Evolutionary conservation across 2,113 vertebrate species (phyloP), one percentile per base, ranked within the genome.

Genomic region (Antennarius striatus): DNA sequence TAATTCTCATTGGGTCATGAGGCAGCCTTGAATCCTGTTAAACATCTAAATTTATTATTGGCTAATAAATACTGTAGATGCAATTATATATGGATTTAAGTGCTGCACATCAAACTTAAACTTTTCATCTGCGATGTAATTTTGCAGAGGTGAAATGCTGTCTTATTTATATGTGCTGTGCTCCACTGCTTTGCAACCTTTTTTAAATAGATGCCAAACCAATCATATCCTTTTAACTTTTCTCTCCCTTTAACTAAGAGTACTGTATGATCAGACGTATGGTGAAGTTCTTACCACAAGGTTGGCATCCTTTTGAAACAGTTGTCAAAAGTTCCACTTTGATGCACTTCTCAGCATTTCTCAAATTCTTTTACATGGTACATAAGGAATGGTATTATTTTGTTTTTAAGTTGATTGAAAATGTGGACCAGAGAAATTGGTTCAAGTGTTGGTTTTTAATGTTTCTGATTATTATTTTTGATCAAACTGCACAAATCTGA

Each of bases 401-500:
- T 77, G 71, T 86, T 88, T 77, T 89, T 80, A 86, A 81, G 73
- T 58, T 68, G 71, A 83, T 77, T 81, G 57, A 76, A 79, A 71
- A 73, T 71, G 32, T 64, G 73, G 73, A 89, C 84, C 78, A 73
- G 80, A 72, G 51, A 71, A 75, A 77, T 72, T 80, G 84, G 68
- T 86, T 90, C 80, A 73, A 60, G 50, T 88, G 81, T 83, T 90
- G 80, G 68, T 85, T 88, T 84, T 86, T 68, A 36, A 62, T 85
- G 74, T 83, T 79, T 72, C 77, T 79, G 76, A 86, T 87, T 84
- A 79, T 88, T 85, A 43, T 39, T 80, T 80, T 66, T 88, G 85
- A 93, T 92, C 66, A 91, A 92, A 84, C 92, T 93, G 93, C 92
- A 93, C 92, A 91, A 87, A 80, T 68, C 80, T 0, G 50, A 87